Conservation (phyloP, 2,888 invertebrate genomes). For the Cryptocephalus moraei region DNA sequence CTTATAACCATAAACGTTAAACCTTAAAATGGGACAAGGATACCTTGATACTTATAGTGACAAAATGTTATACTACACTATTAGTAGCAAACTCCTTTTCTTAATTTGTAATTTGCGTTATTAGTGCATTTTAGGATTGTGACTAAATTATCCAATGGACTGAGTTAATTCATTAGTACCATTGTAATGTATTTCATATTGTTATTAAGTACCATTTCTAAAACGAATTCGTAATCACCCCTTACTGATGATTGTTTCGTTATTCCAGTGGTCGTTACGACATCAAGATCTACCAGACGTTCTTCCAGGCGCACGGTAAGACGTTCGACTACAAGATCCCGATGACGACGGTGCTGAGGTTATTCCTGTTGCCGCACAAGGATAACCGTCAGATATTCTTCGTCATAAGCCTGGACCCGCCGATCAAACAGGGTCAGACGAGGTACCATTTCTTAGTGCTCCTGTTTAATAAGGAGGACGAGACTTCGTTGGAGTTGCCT, state of each 20-base stretch:
- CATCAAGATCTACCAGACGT: constrained; percentile 86
- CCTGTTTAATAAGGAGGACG: constrained; percentile 90
- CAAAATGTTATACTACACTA: too few relatives aligned
- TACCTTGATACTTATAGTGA: too few relatives aligned
- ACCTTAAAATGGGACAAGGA: too few relatives aligned
- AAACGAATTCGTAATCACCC: not conserved
- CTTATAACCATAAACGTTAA: constrained; percentile 5
- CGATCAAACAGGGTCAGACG: constrained; percentile 99
- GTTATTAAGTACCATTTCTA: not conserved
- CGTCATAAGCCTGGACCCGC: constrained; percentile 95
- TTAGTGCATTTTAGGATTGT: too few relatives aligned
- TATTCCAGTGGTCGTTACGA: constrained; percentile 86
- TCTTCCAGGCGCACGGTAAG: constrained; percentile 92
- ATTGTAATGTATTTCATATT: too few relatives aligned
- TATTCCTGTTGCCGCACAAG: constrained; percentile 93
- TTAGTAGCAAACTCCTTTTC: too few relatives aligned
- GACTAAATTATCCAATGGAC: too few relatives aligned
- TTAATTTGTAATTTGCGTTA: too few relatives aligned
- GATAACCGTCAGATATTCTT: constrained; percentile 98
- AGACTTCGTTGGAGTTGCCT: constrained; percentile 81
- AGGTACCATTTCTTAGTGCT: constrained; percentile 93
- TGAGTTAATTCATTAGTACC: too few relatives aligned
- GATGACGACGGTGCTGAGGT: constrained; percentile 86
- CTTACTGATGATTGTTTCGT: too few relatives aligned
- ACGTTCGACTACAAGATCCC: constrained; percentile 99